Conservation (phyloP, 1,140 invertebrate genomes). For the Sitophilus oryzae region DNA sequence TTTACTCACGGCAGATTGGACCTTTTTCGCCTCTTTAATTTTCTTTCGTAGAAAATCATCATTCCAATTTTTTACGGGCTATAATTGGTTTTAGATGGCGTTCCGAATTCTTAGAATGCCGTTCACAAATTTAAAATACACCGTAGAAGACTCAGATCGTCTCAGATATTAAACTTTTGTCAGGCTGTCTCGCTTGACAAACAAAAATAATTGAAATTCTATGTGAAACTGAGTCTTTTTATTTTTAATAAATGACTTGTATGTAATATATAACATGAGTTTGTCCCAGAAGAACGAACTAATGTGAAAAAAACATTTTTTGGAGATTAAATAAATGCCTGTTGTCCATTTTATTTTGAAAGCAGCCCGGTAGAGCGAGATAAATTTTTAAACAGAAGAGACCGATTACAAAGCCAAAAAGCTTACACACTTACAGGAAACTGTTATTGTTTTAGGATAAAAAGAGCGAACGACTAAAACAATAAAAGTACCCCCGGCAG, state of each 20-base stretch:
- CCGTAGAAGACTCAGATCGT: neutral
- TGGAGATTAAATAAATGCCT: no score
- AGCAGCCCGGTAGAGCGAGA: no score
- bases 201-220: no score
- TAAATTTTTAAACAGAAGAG: neutral
- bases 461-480: constrained; percentile 27
- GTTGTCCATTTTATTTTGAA: no score
- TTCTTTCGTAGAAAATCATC: constrained; percentile 20
- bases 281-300: no score
- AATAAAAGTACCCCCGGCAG: constrained; percentile 33
- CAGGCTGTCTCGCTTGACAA: neutral
- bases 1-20: constrained; percentile 20
- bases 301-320: no score
- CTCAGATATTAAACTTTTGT: neutral
- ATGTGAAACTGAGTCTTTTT: no score
- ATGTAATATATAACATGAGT: no score
- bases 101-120: neutral
- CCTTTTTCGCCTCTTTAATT: constrained; percentile 19
- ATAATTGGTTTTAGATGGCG: constrained; percentile 12
- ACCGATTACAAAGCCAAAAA: constrained; percentile 12
- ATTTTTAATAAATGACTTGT: no score
- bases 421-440: constrained; percentile 14
- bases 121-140: neutral
- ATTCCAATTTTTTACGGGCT: neutral
- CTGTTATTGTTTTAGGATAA: constrained; percentile 26